Evolutionary conservation across 2,113 vertebrate genomes (phyloP), one percentile per base, ranked within the genome.

Genomic region (Anarhynchus alexandrinus): DNA sequence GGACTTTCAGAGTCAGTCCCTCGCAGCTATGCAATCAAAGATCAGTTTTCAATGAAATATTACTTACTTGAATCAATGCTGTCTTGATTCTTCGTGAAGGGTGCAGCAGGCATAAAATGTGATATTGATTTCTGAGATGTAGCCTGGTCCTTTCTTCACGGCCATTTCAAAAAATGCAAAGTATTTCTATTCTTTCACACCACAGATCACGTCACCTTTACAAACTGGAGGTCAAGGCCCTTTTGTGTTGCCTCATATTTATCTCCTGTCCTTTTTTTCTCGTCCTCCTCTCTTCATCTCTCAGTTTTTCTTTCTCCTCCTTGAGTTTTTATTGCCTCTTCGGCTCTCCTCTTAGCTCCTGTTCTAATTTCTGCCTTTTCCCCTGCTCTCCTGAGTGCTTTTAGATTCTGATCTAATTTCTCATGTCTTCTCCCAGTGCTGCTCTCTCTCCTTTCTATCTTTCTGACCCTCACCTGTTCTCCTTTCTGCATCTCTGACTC

Each of bases 61-160:
- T 97, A 98, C 98, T 98, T 98, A 98, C 98, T 98, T 96, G 97
- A 98, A 98, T 98, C 98, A 97, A 97, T 98, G 98, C 96, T 97
- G 98, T 97, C 98, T 97, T 93, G 97, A 97, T 98, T 96, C 96
- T 95, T 97, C 85, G 59, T 96, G 98, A 97, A 98, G 96, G 97
- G 97, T 97, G 97, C 98, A 98, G 98, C 96, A 98, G 97, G 97
- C 98, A 98, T 98, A 98, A 98, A 98, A 98, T 98, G 96, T 93
- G 96, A 95, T 98, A 98, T 98, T 96, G 98, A 98, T 98, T 97
- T 97, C 97, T 86, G 96, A 96, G 98, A 94, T 51, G 72, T 82
- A 94, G 93, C 97, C 95, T 80, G 59, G 90, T 96, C 86, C 90
- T 96, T 66, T 94, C 95, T 95, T 95, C 98, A 43, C 26, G 91